Base-by-base conservation (phyloP, 2,888 invertebrate species). In the Acronicta alni region DNA sequence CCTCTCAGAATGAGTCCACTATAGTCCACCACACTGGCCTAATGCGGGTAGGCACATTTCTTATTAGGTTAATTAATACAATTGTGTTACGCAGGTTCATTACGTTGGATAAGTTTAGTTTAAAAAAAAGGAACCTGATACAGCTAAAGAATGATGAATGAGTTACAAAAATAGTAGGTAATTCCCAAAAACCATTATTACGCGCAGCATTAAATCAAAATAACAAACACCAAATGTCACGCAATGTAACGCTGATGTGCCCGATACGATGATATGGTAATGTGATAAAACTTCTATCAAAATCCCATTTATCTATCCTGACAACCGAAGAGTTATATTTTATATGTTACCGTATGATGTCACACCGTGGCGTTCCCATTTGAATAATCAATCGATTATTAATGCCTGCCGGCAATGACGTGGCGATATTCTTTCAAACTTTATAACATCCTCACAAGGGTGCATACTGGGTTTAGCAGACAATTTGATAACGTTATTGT, bases 331-430 rank as follows among this genome's bases (percentile, higher is more conserved):
- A 82, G 75, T 79, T 76, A 78, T 74, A 79, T 81, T 80, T 72
- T 69, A 67, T 75, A 76, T 75, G 76, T 75, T 72, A 72, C 60
- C 65, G 64, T 63, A 59, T 47, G 42, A 75, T 77, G 78, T 66
- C 73, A 67, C 75, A 65, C 58, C 73, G 75, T 72, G 81, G 72
- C 64, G 71, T 70, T 61, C 80, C 66, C 75, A 89, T 91, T 90
- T 89, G 86, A 88, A 90, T 91, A 87, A 88, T 87, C 89, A 87
- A 93, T 92, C 91, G 89, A 88, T 89, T 90, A 89, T 90, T 89
- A 84, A 93, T 91, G 81, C 77, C 74, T 68, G 62, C 57, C 73
- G 68, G 71, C 78, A 73, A 83, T 93, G 93, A 92, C 85, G 73
- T 66, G 68, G 86, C 90, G 77, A 80, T 80, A 86, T 87, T 82